phyloP scores from a whole-genome alignment of 2,888 invertebrate genomes.

The Neoscelio sp. region DNA sequence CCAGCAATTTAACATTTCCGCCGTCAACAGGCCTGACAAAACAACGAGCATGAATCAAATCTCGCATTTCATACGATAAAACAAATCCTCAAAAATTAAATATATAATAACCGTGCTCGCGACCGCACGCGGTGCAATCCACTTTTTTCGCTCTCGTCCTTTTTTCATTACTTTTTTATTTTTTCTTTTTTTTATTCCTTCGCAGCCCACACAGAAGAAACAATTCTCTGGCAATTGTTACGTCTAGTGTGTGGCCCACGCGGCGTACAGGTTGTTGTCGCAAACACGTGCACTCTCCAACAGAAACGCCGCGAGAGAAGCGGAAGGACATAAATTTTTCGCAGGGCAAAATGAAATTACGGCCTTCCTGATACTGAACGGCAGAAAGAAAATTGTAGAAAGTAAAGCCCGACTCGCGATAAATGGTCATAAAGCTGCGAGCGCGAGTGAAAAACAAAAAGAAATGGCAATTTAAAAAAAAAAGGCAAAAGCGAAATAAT shows the following conservation, averaged over 20 bases:
- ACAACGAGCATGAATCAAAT: slow-evolving; percentile 40
- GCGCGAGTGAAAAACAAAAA: background rate
- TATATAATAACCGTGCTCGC: background rate
- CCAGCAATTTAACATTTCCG: slow-evolving; percentile 45
- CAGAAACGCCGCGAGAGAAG: slow-evolving; percentile 22
- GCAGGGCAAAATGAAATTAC: slow-evolving; percentile 57
- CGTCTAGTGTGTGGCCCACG: background rate
- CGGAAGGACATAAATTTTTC: slow-evolving; percentile 56
- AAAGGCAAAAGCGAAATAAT: background rate
- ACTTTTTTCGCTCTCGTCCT: too few relatives aligned
- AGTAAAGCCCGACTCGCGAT: slow-evolving; percentile 46
- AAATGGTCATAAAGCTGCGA: slow-evolving; percentile 51
- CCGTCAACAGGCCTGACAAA: slow-evolving; percentile 20
- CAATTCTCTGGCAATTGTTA: slow-evolving; percentile 6
- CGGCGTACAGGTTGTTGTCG: slow-evolving; percentile 54
- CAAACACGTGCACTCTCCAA: slow-evolving; percentile 40
- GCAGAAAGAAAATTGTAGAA: slow-evolving; percentile 56
- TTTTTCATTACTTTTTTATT: background rate
- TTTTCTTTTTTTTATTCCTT: background rate
- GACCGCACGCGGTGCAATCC: too few relatives aligned
- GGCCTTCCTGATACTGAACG: slow-evolving; percentile 46
- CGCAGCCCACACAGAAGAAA: too few relatives aligned
- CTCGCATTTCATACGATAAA: slow-evolving; percentile 10
- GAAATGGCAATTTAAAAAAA: slow-evolving; percentile 10
- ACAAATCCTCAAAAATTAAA: slow-evolving; percentile 3